A percentile compares a stretch with the other conserved stretches of the same genome.
Evolutionary conservation across 2,797 vertebrate species (phyloP).

Genomic region (Jordanella pulchra): DNA sequence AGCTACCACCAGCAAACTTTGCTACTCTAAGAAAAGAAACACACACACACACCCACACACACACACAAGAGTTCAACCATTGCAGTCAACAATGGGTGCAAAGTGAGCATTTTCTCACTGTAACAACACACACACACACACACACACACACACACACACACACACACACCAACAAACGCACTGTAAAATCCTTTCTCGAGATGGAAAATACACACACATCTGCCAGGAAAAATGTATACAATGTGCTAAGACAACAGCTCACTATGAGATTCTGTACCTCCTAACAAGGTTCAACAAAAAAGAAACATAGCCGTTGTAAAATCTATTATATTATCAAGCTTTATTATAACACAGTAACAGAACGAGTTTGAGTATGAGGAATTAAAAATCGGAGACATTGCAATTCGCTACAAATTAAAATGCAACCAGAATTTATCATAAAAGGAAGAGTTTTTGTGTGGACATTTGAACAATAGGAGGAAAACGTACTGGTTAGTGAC

Average conservation of each 20-base stretch:
- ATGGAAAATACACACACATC: constrained; percentile 1
- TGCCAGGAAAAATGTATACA: constrained; percentile 4
- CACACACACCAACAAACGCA: not conserved
- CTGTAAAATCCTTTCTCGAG: not conserved
- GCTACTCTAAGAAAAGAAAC: not conserved
- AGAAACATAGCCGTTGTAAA: not conserved
- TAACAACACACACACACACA: constrained; percentile 1
- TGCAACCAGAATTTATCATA: no score
- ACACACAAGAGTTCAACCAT: constrained; percentile 1
- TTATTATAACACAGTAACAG: no score
- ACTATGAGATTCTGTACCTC: not conserved
- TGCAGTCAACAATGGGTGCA: constrained; percentile 3
- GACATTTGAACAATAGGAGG: no score
- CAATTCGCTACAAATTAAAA: no score
- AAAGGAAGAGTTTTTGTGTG: no score
- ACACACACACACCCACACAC: no score
- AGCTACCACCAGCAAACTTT: not conserved
- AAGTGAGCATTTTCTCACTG: constrained; percentile 14
- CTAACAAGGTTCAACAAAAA: not conserved
- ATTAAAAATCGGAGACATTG: no score
- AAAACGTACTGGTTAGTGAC: no score
- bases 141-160: not conserved
- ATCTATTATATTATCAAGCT: not conserved
- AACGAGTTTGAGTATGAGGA: no score
- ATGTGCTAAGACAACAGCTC: not conserved